Evolutionary conservation across 2,888 invertebrate species (phyloP), one percentile per base, ranked within the genome.

Genomic region (Neuroscelio doddi): DNA sequence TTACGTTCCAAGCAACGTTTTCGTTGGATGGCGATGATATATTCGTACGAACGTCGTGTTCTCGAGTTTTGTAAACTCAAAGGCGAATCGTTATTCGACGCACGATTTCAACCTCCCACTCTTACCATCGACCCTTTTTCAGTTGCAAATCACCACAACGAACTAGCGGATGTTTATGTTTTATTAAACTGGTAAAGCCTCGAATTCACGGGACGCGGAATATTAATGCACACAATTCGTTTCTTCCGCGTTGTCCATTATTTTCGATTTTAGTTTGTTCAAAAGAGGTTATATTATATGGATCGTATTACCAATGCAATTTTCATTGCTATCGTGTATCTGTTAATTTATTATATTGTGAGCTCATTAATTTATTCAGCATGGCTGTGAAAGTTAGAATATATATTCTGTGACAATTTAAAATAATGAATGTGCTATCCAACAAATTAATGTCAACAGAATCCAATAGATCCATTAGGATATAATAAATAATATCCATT

Each of bases 81-180:
- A 27, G 42, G 30, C 47, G 56, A 57, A 67, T 64, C 46, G 41
- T 46, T 55, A 65, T 65, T 65, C 65, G 59, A 51, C 34, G 26
- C 65, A 67, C 67, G 64, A 62, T 61, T 67, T 49, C 36, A 34
- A 32, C 12, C 45, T 29, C 12, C 42, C 38, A 30, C 53, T 44
- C 38, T 14, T 14, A 26, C 53, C 51, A 59, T 47, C 55, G 56
- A 57, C 57, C 63, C 68, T 66, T 70, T 70, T 68, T 62, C 68
- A 66, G 64, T 64, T 70, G 68, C 64, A 70, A 70, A 70, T 70
- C 66, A 64, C 53, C 56, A 46, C 57, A 17, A 63, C 24, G 32
- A 44, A 57, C 50, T 44, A 21, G 42, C 55, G 53, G 61, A 62
- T 70, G 64, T 68, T 67, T 70, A 66, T 70, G 64, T 66, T 68